Conservation (phyloP, 2,113 vertebrate genomes). For the Epinephelus moara region DNA sequence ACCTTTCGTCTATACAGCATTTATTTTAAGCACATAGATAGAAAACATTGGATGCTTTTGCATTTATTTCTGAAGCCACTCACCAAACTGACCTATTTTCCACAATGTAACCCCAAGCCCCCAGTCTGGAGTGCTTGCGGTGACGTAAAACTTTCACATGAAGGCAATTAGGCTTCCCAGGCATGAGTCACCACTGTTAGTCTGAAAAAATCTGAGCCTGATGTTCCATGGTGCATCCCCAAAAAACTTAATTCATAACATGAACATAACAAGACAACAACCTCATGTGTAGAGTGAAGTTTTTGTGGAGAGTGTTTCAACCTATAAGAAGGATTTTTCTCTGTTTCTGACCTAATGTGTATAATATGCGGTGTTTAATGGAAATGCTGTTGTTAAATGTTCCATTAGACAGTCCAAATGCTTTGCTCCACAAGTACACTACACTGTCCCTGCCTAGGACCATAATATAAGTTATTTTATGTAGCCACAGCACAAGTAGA, state of each 20-base stretch:
- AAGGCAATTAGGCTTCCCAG: conserved; percentile 65
- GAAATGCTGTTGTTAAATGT: conserved; percentile 33
- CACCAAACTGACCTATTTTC: conserved; percentile 64
- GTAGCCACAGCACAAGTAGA: neutral
- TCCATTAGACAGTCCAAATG: conserved; percentile 31
- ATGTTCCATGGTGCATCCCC: conserved; percentile 63
- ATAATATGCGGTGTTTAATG: conserved; percentile 17
- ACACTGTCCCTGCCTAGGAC: conserved; percentile 18
- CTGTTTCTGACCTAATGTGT: neutral
- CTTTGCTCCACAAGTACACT: conserved; percentile 10
- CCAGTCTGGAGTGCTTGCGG: conserved; percentile 20
- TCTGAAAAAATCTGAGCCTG: conserved; percentile 52
- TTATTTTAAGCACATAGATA: conserved; percentile 1
- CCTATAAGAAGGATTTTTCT: neutral
- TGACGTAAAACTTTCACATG: conserved; percentile 70
- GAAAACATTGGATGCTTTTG: conserved; percentile 30
- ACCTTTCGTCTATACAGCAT: neutral
- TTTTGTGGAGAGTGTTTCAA: conserved; percentile 27
- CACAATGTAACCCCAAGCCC: conserved; percentile 39
- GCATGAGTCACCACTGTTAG: conserved; percentile 73
- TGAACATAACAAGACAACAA: conserved; percentile 35
- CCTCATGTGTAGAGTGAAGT: neutral
- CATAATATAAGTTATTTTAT: conserved; percentile 12
- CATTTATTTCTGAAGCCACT: conserved; percentile 23
- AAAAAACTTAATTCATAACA: conserved; percentile 42